Conservation (phyloP, 64 coral and sea anemone species). For the Pocillopora damicornis region DNA sequence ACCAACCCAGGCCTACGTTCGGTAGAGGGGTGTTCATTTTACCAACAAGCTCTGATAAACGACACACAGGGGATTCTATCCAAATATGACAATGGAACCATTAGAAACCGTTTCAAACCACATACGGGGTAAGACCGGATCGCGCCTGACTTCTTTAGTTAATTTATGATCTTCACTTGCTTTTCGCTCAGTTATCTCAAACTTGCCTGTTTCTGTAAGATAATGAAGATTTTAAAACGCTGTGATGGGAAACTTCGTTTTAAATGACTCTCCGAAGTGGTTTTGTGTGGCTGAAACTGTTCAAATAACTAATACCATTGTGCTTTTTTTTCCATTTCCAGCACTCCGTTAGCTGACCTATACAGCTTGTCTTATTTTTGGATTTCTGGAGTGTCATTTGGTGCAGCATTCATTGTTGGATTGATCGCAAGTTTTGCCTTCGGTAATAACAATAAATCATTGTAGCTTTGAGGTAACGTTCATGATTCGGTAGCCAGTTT, state of each 20-base stretch:
- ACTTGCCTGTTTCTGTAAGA: too few relatives aligned
- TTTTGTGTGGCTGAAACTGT: too few relatives aligned
- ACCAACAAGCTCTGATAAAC: conserved; percentile 36
- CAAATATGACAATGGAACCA: conserved; percentile 51
- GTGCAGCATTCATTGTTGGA: not conserved
- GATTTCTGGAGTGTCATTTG: not conserved
- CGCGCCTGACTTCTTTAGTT: not conserved
- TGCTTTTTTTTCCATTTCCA: not conserved
- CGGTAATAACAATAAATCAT: not conserved
- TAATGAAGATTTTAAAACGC: too few relatives aligned
- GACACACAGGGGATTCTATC: not conserved
- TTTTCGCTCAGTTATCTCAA: too few relatives aligned
- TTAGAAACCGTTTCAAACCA: conserved; percentile 67
- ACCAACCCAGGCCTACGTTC: conserved; percentile 61
- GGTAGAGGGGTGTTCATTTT: conserved; percentile 46
- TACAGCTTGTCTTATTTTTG: conserved; percentile 34
- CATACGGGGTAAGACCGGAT: conserved; percentile 24
- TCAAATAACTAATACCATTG: not conserved
- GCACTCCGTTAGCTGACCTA: not conserved
- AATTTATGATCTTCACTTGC: not conserved
- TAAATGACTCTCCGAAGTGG: too few relatives aligned
- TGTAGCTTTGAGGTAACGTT: too few relatives aligned
- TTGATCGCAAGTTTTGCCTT: not conserved
- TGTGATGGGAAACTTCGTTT: too few relatives aligned
- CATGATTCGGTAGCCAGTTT: too few relatives aligned